These are phyloP conservation scores for Rhizomys pruinosus DNA, from an alignment of 2,113 vertebrate genomes.

Conservation along the genomic window DNA sequence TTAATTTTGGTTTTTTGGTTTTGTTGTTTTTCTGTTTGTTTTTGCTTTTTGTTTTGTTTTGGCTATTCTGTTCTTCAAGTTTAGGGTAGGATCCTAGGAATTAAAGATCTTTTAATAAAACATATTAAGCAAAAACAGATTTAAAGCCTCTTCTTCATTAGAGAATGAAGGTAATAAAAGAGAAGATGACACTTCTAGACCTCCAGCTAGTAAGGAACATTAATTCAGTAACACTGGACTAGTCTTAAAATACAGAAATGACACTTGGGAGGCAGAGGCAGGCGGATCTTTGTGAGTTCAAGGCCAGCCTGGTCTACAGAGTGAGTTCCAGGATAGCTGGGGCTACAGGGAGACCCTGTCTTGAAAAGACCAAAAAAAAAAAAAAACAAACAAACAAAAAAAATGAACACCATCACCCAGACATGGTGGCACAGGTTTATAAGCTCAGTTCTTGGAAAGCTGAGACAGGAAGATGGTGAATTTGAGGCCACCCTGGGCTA, in stretches of 20 bases:
- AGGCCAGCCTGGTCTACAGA: too few relatives aligned
- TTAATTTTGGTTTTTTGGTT: neutral
- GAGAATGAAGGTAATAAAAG: slow-evolving; percentile 19
- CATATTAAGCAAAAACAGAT: slow-evolving; percentile 45
- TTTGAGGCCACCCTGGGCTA: neutral
- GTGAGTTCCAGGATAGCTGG: too few relatives aligned
- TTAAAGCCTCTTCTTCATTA: slow-evolving; percentile 29
- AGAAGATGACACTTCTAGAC: neutral
- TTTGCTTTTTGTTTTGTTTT: neutral
- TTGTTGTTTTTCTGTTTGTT: neutral
- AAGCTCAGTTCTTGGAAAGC: too few relatives aligned
- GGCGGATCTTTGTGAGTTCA: too few relatives aligned
- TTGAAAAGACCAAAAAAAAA: too few relatives aligned
- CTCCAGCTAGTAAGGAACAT: neutral
- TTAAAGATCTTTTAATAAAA: slow-evolving; percentile 55
- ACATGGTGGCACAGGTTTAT: too few relatives aligned
- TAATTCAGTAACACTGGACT: slow-evolving; percentile 21
- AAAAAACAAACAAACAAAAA: too few relatives aligned
- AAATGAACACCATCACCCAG: neutral
- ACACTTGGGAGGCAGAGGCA: too few relatives aligned
- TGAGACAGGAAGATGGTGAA: neutral
- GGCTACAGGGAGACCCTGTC: too few relatives aligned
- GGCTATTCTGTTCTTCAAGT: neutral
- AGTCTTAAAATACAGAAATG: slow-evolving; percentile 15
- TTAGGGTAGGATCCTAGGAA: slow-evolving; percentile 43